These are phyloP conservation scores for Tiaroga cobitis DNA, from an alignment of 2,797 vertebrate species.

Conservation along the genomic window DNA sequence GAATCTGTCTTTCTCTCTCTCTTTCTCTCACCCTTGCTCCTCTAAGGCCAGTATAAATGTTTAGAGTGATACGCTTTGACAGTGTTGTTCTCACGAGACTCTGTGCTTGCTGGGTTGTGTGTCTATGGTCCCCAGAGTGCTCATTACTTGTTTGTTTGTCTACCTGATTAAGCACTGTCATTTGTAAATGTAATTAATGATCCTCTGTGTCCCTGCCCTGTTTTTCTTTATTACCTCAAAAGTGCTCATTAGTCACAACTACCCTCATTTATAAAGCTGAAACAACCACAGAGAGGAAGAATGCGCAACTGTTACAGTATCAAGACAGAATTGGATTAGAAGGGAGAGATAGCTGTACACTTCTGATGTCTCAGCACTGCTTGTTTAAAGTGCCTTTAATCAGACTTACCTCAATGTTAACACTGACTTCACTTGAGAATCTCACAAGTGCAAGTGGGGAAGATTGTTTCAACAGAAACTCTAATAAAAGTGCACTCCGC, in stretches of 20 bases:
- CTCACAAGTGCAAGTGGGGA: background rate
- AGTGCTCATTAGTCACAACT: slow-evolving; percentile 11
- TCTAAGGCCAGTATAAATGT: slow-evolving; percentile 49
- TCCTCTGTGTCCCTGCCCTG: slow-evolving; percentile 29
- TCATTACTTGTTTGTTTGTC: slow-evolving; percentile 52
- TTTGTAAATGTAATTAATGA: slow-evolving; percentile 61
- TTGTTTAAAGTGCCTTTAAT: slow-evolving; percentile 20
- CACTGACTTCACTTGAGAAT: background rate
- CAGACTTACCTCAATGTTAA: slow-evolving; percentile 18
- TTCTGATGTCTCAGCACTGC: slow-evolving; percentile 21
- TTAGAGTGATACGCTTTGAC: slow-evolving; percentile 35
- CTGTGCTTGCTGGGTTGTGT: slow-evolving; percentile 38
- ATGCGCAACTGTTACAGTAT: background rate
- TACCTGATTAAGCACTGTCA: slow-evolving; percentile 59
- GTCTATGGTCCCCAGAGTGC: slow-evolving; percentile 48
- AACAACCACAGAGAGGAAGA: slow-evolving; percentile 3
- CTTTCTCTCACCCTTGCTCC: slow-evolving; percentile 20
- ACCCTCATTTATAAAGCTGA: background rate
- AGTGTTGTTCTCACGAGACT: slow-evolving; percentile 35
- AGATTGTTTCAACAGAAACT: slow-evolving; percentile 26
- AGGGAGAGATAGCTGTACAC: background rate
- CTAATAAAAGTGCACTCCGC: slow-evolving; percentile 7
- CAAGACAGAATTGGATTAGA: background rate
- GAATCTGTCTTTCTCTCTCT: background rate
- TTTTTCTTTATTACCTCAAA: slow-evolving; percentile 46